Evolutionary conservation across 1,140 invertebrate genomes (phyloP).

Genomic region (Macrosteles quadrilineatus): DNA sequence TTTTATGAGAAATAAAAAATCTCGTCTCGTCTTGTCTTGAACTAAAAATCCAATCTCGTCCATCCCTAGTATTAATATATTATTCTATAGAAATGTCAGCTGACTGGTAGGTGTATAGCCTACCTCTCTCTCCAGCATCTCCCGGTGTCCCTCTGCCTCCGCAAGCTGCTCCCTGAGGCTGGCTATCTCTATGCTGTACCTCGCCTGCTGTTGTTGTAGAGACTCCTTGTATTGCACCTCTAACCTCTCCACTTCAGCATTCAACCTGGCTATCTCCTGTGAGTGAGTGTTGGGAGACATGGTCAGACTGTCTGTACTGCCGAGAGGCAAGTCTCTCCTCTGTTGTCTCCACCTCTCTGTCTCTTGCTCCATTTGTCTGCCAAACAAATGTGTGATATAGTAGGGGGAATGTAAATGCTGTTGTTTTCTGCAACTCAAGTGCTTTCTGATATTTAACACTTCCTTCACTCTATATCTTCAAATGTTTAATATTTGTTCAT

Average conservation of each 20-base stretch:
- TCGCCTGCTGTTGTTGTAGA: constrained; percentile 73
- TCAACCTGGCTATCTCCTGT: constrained; percentile 63
- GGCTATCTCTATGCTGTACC: constrained; percentile 75
- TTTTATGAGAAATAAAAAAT: no score
- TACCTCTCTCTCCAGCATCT: constrained; percentile 75
- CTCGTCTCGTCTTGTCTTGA: no score
- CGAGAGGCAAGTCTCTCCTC: constrained; percentile 31
- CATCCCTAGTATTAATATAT: no score
- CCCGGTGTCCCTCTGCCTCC: constrained; percentile 72
- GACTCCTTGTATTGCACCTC: constrained; percentile 87
- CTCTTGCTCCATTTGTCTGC: constrained; percentile 40
- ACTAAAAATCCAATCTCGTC: no score
- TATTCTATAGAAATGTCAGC: no score
- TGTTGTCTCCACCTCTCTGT: constrained; percentile 40
- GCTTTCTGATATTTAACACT: no score
- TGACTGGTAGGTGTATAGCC: no score
- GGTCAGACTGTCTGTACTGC: constrained; percentile 12
- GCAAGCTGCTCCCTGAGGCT: constrained; percentile 80
- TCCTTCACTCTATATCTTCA: no score
- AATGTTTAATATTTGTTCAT: no score
- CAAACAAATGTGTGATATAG: no score
- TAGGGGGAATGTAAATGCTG: no score
- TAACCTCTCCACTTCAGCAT: constrained; percentile 83
- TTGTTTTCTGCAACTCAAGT: no score
- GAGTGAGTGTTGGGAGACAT: constrained; percentile 45